Evolutionary conservation across 2,113 vertebrate genomes (phyloP).

Genomic region (Chascanopsetta lugubris): DNA sequence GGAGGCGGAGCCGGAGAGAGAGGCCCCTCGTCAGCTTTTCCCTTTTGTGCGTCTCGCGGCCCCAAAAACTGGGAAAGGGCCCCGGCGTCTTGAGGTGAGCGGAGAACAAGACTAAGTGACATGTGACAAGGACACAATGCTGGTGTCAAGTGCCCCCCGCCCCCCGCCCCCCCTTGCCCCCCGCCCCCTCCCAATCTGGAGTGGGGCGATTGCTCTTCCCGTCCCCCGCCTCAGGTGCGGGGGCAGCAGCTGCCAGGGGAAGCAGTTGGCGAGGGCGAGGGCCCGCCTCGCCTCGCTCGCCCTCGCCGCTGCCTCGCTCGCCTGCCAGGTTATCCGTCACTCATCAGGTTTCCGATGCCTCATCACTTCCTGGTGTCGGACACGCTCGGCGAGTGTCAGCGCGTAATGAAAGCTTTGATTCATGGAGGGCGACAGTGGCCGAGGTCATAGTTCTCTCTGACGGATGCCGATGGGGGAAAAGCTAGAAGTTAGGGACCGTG

Average conservation of each 20-base stretch:
- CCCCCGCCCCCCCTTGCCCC: too few species aligned
- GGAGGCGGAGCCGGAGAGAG: constrained; percentile 55
- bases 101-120: constrained; percentile 79
- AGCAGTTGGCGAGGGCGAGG: constrained; percentile 59
- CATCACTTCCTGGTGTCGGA: constrained; percentile 68
- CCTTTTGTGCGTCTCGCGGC: constrained; percentile 72
- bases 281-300: constrained; percentile 21
- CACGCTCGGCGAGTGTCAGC: constrained; percentile 64
- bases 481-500: constrained; percentile 58
- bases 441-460: constrained; percentile 76
- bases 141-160: constrained; percentile 66
- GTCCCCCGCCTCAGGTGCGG: constrained; percentile 72
- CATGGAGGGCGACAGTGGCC: constrained; percentile 69
- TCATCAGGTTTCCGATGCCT: constrained; percentile 63
- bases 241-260: constrained; percentile 51
- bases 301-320: constrained; percentile 10
- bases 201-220: constrained; percentile 71
- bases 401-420: constrained; percentile 76
- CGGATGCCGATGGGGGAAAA: constrained; percentile 63
- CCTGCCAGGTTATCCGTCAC: constrained; percentile 71
- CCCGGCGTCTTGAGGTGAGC: constrained; percentile 68
- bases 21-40: constrained; percentile 74
- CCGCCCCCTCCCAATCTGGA: too few species aligned
- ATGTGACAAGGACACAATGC: constrained; percentile 80
- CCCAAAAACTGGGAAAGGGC: constrained; percentile 56